These are phyloP conservation scores for Tachypleus tridentatus DNA, from an alignment of 1,140 invertebrate genomes.

Conservation along the genomic window DNA sequence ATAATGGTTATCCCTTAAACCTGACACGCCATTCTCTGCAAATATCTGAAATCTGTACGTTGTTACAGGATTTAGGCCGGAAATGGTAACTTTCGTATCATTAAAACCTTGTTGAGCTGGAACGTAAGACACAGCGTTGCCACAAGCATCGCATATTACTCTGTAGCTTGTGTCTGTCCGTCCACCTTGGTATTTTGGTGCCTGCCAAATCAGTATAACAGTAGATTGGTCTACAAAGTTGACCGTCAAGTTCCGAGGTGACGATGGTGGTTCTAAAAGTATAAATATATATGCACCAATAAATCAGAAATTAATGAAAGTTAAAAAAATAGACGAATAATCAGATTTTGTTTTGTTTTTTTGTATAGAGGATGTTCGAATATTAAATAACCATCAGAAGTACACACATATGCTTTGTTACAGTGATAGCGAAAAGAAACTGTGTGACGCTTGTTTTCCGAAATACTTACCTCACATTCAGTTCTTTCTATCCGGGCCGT, in stretches of 20 bases:
- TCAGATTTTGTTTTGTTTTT: no score
- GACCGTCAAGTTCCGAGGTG: conserved; percentile 76
- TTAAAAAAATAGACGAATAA: no score
- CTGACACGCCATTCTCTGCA: conserved; percentile 68
- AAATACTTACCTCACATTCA: no score
- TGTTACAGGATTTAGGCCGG: conserved; percentile 77
- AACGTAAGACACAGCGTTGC: conserved; percentile 53
- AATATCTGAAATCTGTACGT: conserved; percentile 83
- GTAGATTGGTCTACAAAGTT: conserved; percentile 82
- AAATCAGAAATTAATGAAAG: no score
- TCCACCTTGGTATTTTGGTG: conserved; percentile 66
- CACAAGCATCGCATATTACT: conserved; percentile 72
- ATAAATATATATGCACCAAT: not conserved
- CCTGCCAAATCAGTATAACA: conserved; percentile 75
- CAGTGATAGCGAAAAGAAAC: no score
- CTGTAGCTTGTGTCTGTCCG: conserved; percentile 70
- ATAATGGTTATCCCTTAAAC: conserved; percentile 46
- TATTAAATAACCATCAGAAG: no score
- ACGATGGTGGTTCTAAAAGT: conserved; percentile 67
- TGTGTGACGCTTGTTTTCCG: no score
- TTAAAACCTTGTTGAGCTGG: conserved; percentile 69
- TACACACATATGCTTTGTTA: no score
- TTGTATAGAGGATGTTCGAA: no score
- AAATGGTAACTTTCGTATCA: conserved; percentile 79
- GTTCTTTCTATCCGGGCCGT: no score